phyloP scores from a whole-genome alignment of 2,797 vertebrate genomes.

The Trichosurus vulpecula region DNA sequence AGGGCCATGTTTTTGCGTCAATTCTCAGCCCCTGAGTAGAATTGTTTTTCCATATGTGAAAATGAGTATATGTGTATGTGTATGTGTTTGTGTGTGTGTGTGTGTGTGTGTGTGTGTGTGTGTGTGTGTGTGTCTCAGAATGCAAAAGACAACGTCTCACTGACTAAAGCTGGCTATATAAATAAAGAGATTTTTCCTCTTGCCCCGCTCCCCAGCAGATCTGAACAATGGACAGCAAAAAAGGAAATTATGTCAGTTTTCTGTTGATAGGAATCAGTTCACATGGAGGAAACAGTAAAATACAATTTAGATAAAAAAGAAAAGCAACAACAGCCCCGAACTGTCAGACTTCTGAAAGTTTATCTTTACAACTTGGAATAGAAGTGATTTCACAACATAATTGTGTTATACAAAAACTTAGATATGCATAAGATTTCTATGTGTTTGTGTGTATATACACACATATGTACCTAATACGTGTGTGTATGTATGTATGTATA shows the following conservation, averaged over 20 bases:
- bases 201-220: constrained; percentile 40
- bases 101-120: background rate
- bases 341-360: constrained; percentile 15
- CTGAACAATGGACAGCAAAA: constrained; percentile 60
- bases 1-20: background rate
- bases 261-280: constrained; percentile 60
- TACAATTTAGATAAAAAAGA: constrained; percentile 50
- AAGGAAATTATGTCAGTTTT: constrained; percentile 67
- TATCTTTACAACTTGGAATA: constrained; percentile 39
- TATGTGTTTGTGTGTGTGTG: background rate
- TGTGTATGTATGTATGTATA: too few species aligned
- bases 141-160: background rate
- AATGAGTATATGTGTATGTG: too few species aligned
- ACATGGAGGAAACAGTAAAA: constrained; percentile 33
- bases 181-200: constrained; percentile 52
- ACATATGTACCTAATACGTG: too few species aligned
- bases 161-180: constrained; percentile 41
- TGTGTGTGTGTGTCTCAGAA: background rate
- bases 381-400: constrained; percentile 18
- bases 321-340: background rate
- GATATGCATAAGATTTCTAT: background rate
- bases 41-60: constrained; percentile 9
- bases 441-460: background rate
- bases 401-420: background rate
- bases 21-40: background rate